Conservation (phyloP, 2,888 invertebrate species). For the Nephrotoma flavescens region DNA sequence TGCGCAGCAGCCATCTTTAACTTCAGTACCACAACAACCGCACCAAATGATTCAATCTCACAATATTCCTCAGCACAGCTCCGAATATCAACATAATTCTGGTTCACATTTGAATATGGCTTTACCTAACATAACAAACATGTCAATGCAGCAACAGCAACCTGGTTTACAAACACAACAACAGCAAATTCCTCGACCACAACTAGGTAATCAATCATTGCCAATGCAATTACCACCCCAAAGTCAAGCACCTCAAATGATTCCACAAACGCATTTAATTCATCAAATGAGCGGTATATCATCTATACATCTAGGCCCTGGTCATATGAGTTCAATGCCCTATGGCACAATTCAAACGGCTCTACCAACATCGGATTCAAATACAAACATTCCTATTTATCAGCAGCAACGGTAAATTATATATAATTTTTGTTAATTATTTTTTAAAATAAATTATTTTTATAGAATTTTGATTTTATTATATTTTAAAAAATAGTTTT, state of each 20-base stretch:
- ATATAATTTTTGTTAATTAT: neutral
- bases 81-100: neutral
- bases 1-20: slow-evolving; percentile 3
- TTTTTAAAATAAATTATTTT: neutral
- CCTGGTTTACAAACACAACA: neutral
- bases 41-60: slow-evolving; percentile 8
- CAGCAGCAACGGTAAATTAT: slow-evolving; percentile 30
- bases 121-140: neutral
- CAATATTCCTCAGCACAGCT: neutral
- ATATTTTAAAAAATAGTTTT: neutral
- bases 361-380: slow-evolving; percentile 26
- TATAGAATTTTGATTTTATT: neutral
- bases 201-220: slow-evolving; percentile 2
- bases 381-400: slow-evolving; percentile 31
- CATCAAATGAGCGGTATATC: neutral
- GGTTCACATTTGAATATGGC: neutral
- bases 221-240: slow-evolving; percentile 9
- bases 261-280: neutral
- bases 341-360: slow-evolving; percentile 17
- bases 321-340: neutral
- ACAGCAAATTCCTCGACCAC: neutral
- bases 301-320: neutral
- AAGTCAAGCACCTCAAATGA: neutral
- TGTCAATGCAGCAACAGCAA: neutral
- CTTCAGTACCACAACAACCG: slow-evolving; percentile 4